Base-by-base conservation (phyloP, 2,797 vertebrate species). In the Acrossocheilus fasciatus region DNA sequence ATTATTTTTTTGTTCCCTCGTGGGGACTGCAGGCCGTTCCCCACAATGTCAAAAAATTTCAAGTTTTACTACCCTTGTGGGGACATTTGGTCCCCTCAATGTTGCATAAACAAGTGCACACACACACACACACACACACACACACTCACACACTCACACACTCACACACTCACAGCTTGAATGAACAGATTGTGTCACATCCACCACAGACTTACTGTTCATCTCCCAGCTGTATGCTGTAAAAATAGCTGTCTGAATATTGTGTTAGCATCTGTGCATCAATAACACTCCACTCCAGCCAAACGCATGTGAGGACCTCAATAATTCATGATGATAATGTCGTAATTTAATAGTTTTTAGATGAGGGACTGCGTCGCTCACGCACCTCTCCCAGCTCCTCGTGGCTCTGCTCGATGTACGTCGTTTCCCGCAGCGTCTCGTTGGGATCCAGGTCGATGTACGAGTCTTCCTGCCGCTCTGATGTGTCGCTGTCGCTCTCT, bases 401-500 rank as follows among this genome's bases (percentile, higher is more conserved):
- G 4, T 96, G 96, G 69, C 95, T 95, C 93, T 99, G 96, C 77
- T 99, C 98, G 45, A 96, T 17, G 64, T 99, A 99, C 0, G 96
- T 96, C 0, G 98, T 98, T 92, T 99, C 98, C 81, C 94, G 93
- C 80, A 99, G 81, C 43, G 95, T 92, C 88, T 99, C 97, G 2
- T 94, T 93, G 1, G 97, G 96, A 86, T 99, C 98, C 85, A 97
- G 92, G 87, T 99, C 98, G 0, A 97, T 79, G 0, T 97, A 98
- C 0, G 98, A 98, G 91, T 98, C 98, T 20, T 99, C 98, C 41
- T 99, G 98, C 23, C 97, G 95, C 90, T 99, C 98, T 0, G 98
- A 99, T 0, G 97, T 99, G 92, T 99, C 98, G 0, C 97, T 98
- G 88, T 99, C 98, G 0, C 98, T 99, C 92, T 99, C 98, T 91